phyloP scores from a whole-genome alignment of 2,888 invertebrate genomes.

The Chouioia cunea region DNA sequence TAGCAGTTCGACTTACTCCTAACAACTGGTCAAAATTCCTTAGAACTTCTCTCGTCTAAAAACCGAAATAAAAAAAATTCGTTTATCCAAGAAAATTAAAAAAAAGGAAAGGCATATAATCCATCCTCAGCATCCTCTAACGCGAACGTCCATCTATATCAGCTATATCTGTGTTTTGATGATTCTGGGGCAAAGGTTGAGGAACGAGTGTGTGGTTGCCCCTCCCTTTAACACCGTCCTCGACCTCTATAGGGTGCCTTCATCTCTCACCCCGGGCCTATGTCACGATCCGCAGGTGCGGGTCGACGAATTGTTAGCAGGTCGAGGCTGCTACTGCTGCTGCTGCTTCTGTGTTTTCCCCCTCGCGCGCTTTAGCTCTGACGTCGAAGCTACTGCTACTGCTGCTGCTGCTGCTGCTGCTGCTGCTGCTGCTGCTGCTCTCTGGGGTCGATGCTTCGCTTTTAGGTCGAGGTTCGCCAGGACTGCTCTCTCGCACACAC shows the following conservation, averaged over 20 bases:
- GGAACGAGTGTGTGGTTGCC: constrained; percentile 61
- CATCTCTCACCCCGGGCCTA: constrained; percentile 48
- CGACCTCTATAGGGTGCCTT: constrained; percentile 50
- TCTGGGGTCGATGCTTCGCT: constrained; percentile 29
- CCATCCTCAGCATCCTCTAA: background rate
- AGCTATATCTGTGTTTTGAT: background rate
- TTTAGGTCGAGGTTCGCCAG: constrained; percentile 45
- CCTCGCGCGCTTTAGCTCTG: too few relatives aligned
- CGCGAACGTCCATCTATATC: too few relatives aligned
- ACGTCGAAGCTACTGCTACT: constrained; percentile 4
- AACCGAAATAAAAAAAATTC: too few relatives aligned
- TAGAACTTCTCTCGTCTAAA: too few relatives aligned
- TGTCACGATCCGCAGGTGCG: constrained; percentile 42
- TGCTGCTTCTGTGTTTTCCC: constrained; percentile 3
- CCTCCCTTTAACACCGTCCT: constrained; percentile 47
- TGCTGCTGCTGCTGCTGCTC: constrained; percentile 4
- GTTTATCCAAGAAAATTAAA: too few relatives aligned
- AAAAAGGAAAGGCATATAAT: too few relatives aligned
- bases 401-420: constrained; percentile 7
- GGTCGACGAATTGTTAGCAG: constrained; percentile 41
- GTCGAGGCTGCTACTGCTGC: constrained; percentile 42
- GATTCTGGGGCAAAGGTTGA: constrained; percentile 68
- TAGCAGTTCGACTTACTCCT: too few relatives aligned
- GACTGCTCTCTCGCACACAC: background rate
- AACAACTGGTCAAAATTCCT: too few relatives aligned